Conservation (phyloP, 2,113 vertebrate genomes). For the Pteronura brasiliensis region DNA sequence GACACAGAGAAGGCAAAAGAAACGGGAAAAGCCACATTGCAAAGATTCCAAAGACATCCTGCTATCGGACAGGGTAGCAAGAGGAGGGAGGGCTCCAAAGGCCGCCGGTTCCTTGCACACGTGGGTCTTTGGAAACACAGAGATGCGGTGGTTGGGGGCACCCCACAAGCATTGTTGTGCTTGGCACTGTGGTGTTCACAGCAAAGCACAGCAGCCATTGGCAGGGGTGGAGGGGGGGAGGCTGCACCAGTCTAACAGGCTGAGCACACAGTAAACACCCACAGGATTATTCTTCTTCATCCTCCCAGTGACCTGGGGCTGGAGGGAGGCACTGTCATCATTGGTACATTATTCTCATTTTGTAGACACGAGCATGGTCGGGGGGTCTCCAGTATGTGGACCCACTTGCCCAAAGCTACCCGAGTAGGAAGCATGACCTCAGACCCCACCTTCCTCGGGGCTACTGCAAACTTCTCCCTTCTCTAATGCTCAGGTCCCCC, state of each 20-base stretch:
- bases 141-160: no score
- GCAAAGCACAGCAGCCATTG: background rate
- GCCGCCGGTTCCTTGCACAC: fast-evolving
- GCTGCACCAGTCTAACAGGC: fast-evolving
- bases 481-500: fast-evolving
- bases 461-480: fast-evolving
- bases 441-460: background rate
- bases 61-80: background rate
- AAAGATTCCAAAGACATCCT: fast-evolving
- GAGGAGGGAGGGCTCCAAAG: fast-evolving
- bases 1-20: background rate
- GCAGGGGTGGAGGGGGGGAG: fast-evolving
- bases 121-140: background rate
- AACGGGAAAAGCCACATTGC: background rate
- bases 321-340: background rate
- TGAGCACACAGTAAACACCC: background rate
- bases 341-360: no score
- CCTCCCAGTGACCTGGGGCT: background rate
- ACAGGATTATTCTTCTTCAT: background rate
- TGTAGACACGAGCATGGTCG: background rate
- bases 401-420: background rate
- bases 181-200: no score
- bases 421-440: fast-evolving
- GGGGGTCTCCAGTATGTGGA: background rate
- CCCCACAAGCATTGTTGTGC: fast-evolving